Evolutionary conservation across 2,888 invertebrate species (phyloP).

Genomic region (Gymnocheta viridis): DNA sequence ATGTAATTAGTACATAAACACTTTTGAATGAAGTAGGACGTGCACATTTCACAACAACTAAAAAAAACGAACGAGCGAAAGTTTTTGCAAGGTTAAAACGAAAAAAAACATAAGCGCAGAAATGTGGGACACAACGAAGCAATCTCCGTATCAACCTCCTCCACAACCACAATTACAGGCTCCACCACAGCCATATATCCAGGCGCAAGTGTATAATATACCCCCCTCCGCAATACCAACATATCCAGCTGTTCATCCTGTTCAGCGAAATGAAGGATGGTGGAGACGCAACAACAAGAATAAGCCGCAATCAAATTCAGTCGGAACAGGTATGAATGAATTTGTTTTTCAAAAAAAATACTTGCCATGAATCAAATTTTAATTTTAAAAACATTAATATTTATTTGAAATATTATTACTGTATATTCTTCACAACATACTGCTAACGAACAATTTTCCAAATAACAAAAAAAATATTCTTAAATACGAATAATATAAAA

Average conservation of each 20-base stretch:
- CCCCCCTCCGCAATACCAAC: slow-evolving; percentile 13
- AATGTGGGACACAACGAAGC: slow-evolving; percentile 30
- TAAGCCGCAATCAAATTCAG: slow-evolving; percentile 71
- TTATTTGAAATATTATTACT: background rate
- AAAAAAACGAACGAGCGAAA: slow-evolving; percentile 4
- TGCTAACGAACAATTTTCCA: no score
- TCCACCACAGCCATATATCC: background rate
- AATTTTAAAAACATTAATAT: background rate
- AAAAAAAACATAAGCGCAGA: background rate
- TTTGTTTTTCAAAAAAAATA: background rate
- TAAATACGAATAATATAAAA: no score
- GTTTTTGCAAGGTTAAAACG: background rate
- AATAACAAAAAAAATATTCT: background rate
- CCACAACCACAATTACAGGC: background rate
- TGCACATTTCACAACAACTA: background rate
- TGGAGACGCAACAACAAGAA: slow-evolving; percentile 60
- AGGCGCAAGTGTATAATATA: slow-evolving; percentile 34
- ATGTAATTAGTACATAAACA: slow-evolving; percentile 10
- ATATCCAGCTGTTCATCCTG: slow-evolving; percentile 40
- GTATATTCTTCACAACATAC: no score
- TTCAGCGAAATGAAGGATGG: slow-evolving; percentile 57
- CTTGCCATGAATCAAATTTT: background rate
- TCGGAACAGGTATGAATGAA: slow-evolving; percentile 68
- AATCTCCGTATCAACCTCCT: background rate
- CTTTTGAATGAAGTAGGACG: background rate